Evolutionary conservation across 2,888 invertebrate genomes (phyloP).

Genomic region (Drosophila infuscata): DNA sequence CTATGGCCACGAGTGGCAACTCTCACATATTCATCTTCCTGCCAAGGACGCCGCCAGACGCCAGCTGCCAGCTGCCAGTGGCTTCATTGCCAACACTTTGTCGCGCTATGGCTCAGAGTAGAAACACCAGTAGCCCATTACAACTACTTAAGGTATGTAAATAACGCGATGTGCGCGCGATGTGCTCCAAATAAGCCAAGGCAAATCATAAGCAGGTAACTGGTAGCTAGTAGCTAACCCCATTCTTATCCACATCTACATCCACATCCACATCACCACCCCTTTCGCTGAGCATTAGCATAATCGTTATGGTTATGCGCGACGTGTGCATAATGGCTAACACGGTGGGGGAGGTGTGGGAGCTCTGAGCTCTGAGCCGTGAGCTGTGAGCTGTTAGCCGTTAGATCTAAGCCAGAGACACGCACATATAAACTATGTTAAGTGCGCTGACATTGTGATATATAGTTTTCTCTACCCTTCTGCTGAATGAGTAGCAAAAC

Average conservation of each 20-base stretch:
- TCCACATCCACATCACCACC: neutral
- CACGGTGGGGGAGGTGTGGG: neutral
- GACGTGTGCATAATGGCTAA: conserved; percentile 75
- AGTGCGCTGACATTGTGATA: conserved; percentile 76
- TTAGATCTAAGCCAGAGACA: conserved; percentile 50
- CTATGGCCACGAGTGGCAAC: conserved; percentile 64
- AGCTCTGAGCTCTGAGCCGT: conserved; percentile 17
- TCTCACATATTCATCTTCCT: conserved; percentile 45
- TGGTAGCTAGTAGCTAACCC: conserved; percentile 30
- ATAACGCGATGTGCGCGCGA: conserved; percentile 61
- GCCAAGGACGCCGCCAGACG: conserved; percentile 52
- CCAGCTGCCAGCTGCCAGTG: conserved; percentile 28
- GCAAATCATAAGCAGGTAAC: conserved; percentile 67
- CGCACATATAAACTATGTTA: conserved; percentile 74
- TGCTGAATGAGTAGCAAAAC: conserved; percentile 11
- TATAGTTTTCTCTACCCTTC: conserved; percentile 56
- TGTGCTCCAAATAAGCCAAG: conserved; percentile 76
- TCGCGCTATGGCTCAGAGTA: conserved; percentile 45
- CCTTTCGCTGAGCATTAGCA: conserved; percentile 68
- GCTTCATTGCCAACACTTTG: conserved; percentile 75
- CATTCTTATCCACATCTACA: neutral
- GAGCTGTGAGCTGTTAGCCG: neutral
- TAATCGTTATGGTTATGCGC: conserved; percentile 80
- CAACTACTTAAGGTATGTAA: conserved; percentile 81
- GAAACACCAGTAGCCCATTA: conserved; percentile 64